These are phyloP conservation scores for Bubo scandiacus DNA, from an alignment of 2,113 vertebrate species.

Conservation along the genomic window DNA sequence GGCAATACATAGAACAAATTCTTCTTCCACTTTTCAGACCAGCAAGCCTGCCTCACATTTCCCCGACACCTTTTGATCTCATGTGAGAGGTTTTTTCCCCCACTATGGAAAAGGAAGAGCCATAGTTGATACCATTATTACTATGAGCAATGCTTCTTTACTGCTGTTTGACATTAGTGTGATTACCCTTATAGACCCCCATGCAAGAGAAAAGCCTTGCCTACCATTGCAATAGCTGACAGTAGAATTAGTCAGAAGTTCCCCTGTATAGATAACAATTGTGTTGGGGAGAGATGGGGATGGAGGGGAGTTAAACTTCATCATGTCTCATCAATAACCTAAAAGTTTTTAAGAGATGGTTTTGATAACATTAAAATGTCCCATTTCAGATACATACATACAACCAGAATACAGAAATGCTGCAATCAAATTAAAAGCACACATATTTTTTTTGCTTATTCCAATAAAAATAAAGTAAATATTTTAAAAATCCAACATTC, in stretches of 20 bases:
- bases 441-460: background rate
- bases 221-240: background rate
- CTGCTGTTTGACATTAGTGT: background rate
- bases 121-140: background rate
- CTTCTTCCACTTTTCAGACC: background rate
- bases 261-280: fast-evolving
- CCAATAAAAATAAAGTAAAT: background rate
- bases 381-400: background rate
- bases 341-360: background rate
- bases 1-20: background rate
- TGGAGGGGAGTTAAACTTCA: background rate
- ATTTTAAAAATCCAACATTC: background rate
- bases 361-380: background rate
- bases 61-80: background rate
- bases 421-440: background rate
- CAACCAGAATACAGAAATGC: background rate
- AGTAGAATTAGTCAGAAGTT: background rate
- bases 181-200: background rate
- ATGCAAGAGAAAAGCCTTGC: background rate
- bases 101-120: background rate
- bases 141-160: background rate
- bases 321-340: background rate
- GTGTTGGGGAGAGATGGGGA: background rate
- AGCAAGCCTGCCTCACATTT: background rate
- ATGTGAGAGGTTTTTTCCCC: background rate